These are phyloP conservation scores for Apistogramma diplotaenia DNA, from an alignment of 2,113 vertebrate genomes.

Conservation along the genomic window DNA sequence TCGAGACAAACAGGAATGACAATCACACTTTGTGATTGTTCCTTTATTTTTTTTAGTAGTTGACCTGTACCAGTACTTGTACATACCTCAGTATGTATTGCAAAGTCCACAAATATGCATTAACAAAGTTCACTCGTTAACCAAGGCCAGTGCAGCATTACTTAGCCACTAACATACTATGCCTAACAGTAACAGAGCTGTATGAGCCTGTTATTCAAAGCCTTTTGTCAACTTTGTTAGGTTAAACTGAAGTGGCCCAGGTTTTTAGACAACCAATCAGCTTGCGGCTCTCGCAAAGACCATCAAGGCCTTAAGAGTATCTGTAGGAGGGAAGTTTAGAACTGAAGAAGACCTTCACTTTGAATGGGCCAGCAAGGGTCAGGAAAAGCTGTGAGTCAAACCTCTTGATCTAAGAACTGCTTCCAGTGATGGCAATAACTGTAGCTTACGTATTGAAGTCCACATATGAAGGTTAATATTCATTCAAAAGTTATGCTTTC, in stretches of 20 bases:
- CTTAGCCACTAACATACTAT: rapidly evolving
- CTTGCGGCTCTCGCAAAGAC: neutral
- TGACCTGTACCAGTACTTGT: neutral
- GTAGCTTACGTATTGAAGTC: neutral
- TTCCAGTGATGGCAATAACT: neutral
- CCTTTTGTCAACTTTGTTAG: neutral
- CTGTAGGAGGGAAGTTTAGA: neutral
- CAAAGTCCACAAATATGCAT: neutral
- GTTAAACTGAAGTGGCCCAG: neutral
- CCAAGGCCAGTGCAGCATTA: neutral
- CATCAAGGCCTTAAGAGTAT: neutral
- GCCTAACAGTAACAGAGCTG: neutral
- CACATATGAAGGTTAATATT: neutral
- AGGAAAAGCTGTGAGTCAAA: neutral
- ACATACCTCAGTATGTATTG: neutral
- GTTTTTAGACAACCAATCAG: neutral
- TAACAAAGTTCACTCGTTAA: neutral
- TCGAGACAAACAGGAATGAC: neutral
- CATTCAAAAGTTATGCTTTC: neutral
- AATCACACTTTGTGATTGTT: no score
- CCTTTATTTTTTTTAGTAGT: neutral
- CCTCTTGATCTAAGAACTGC: neutral
- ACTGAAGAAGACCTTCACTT: neutral
- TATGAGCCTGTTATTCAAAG: neutral
- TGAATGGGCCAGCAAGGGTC: constrained; percentile 3